Evolutionary conservation across 2,888 invertebrate species (phyloP).

Genomic region (Tipula confusa): DNA sequence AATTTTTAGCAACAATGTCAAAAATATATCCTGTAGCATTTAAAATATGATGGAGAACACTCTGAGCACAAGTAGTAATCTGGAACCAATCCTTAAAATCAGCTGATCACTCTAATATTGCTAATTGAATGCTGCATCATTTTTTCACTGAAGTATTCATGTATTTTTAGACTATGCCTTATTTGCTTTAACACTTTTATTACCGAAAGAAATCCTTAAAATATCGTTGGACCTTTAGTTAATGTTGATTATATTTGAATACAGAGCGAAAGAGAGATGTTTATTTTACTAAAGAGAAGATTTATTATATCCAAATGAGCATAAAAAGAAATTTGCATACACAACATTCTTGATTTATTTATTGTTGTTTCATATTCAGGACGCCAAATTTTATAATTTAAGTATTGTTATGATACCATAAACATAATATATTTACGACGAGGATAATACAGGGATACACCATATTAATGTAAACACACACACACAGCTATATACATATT

Average conservation of each 20-base stretch:
- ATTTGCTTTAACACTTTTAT: no score
- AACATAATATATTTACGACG: not conserved
- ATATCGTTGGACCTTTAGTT: no score
- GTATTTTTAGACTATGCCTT: no score
- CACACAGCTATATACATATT: not conserved
- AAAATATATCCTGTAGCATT: no score
- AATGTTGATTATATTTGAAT: not conserved
- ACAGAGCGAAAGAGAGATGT: not conserved
- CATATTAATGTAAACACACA: not conserved
- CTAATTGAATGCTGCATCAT: no score
- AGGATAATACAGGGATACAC: not conserved
- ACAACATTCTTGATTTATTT: slow-evolving; percentile 7
- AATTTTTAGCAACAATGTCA: no score
- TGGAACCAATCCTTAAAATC: no score
- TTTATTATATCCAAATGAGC: not conserved
- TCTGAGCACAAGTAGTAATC: no score
- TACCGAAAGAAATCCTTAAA: no score
- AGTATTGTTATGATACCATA: not conserved
- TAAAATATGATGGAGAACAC: no score
- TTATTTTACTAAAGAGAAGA: not conserved
- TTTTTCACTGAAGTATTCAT: no score
- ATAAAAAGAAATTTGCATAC: not conserved
- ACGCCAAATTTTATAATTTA: not conserved
- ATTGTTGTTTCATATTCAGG: not conserved
- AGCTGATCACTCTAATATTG: no score